Base-by-base conservation (phyloP, 1,140 invertebrate genomes). In the Idris sp. region DNA sequence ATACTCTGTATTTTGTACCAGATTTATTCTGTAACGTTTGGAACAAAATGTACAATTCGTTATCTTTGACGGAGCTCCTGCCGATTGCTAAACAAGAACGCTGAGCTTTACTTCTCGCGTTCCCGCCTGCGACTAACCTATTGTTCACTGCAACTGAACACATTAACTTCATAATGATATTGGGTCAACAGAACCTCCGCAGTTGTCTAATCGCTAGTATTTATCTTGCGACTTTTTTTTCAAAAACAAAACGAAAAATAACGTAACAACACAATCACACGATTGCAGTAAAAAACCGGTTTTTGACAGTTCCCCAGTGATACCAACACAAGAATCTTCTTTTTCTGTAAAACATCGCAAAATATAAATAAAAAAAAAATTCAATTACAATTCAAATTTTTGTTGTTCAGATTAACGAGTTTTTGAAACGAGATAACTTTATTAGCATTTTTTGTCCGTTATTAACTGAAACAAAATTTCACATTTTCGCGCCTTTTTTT, bases 61-160 rank as follows among this genome's bases (percentile, higher is more conserved):
- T 84, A 41, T 87, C 83, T 75, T 89, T 84, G 69, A 89, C 88
- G 1, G 89, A 88, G 74, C 91, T 89, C 74, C 89, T 92, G 22
- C 91, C 91, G 30, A 94, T 83, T 1, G 91, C 90, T 36, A 94
- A 79, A 61, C 88, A 86, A 73, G 88, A 88, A 78, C 75, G 89
- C 77, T 74, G 88, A 83, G 83, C 74, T 79, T 78, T 86, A 84
- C 58, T 81, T 77, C 81, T 80, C 74, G 65, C 73, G 72, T 68
- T 79, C 40, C 86, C 79, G 61, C 78, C 81, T 73, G 68, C 84
- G 64, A 88, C 79, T 41, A 81, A 74, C 64, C 92, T 89, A 77
- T 93, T 91, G 40, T 88, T 83, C 28, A 93, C 87, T 78, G 89
- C 89, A 9, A 93, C 85, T 74, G 89, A 90, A 80, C 92, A 93